Percentiles rank a stretch among this genome's conserved stretches.
phyloP scores from a whole-genome alignment of 2,888 invertebrate genomes.

The Drosophila recens region DNA sequence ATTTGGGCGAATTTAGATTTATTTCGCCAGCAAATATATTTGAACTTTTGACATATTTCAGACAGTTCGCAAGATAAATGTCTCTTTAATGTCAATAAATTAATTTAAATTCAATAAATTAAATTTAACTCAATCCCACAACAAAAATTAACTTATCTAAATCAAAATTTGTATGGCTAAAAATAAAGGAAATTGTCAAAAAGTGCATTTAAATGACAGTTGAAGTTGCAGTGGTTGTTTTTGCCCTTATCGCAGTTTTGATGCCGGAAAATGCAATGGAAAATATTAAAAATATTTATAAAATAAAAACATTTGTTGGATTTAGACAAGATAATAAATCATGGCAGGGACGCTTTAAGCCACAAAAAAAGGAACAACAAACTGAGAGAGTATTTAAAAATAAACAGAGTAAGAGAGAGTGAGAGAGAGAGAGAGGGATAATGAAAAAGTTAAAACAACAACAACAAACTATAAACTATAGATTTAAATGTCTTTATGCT shows the following conservation, averaged over 20 bases:
- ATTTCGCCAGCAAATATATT: constrained; percentile 50
- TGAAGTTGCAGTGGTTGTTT: constrained; percentile 7
- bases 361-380: constrained; percentile 17
- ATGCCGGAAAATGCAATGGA: constrained; percentile 33
- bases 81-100: constrained; percentile 66
- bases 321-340: constrained; percentile 59
- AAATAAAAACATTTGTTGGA: constrained; percentile 35
- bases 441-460: too few species aligned
- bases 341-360: constrained; percentile 22
- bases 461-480: constrained; percentile 23
- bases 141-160: neutral
- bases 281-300: constrained; percentile 26
- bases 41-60: constrained; percentile 72
- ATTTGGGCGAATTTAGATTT: constrained; percentile 63
- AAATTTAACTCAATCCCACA: neutral
- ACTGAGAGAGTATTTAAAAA: neutral
- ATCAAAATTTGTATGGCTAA: neutral
- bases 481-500: constrained; percentile 30
- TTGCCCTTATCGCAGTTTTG: constrained; percentile 34
- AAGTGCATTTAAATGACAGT: constrained; percentile 15
- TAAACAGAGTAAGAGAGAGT: too few species aligned
- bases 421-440: too few species aligned
- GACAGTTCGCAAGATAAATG: constrained; percentile 62
- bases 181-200: constrained; percentile 1
- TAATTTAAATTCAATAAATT: constrained; percentile 12